Conservation (phyloP, 2,797 vertebrate genomes). For the Pteropus rufus region DNA sequence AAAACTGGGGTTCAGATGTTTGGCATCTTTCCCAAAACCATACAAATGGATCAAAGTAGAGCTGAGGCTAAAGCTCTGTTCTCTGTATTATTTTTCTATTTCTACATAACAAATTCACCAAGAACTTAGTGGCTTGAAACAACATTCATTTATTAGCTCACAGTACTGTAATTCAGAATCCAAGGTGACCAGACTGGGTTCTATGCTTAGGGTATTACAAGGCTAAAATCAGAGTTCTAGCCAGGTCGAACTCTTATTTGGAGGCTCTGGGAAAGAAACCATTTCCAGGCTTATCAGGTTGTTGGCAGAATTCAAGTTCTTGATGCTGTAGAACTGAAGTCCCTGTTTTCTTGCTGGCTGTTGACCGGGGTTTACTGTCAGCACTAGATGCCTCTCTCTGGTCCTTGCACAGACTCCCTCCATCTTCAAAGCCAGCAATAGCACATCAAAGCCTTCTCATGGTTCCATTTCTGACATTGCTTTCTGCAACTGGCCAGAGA, state of each 20-base stretch:
- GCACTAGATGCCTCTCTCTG: neutral
- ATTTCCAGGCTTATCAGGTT: neutral
- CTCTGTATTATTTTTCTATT: neutral
- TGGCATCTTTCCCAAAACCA: neutral
- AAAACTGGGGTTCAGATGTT: neutral
- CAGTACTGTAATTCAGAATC: neutral
- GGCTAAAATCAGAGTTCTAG: neutral
- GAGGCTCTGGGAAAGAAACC: neutral
- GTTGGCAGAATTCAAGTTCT: neutral
- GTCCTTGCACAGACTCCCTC: neutral
- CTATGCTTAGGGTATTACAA: neutral
- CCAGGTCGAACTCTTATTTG: neutral
- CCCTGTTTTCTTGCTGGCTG: neutral
- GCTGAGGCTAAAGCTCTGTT: neutral
- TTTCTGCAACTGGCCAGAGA: neutral
- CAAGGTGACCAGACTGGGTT: neutral
- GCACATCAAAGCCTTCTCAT: neutral
- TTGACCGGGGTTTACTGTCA: neutral
- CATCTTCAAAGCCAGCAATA: neutral
- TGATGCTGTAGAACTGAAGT: neutral
- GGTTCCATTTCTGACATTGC: neutral
- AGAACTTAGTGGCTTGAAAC: neutral
- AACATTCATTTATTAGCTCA: neutral
- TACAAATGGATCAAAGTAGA: neutral
- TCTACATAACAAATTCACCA: neutral